phyloP scores from a whole-genome alignment of 2,888 invertebrate species.

The Eupithecia tripunctaria region DNA sequence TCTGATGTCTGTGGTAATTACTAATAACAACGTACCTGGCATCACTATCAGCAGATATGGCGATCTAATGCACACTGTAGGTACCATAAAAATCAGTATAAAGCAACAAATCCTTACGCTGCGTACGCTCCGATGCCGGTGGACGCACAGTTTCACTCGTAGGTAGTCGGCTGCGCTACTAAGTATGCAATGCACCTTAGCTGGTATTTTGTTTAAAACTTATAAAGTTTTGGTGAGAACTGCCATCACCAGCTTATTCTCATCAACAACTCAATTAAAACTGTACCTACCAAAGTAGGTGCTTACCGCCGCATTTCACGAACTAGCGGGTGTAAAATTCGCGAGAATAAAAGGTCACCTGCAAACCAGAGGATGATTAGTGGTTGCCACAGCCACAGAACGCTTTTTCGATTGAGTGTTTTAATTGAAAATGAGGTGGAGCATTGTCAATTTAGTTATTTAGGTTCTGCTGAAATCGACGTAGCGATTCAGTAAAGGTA shows the following conservation, averaged over 20 bases:
- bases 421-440: background rate
- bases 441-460: background rate
- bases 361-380: background rate
- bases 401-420: background rate
- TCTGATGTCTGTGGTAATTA: no score
- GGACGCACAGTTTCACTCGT: no score
- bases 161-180: background rate
- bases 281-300: constrained; percentile 8
- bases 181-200: constrained; percentile 5
- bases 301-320: constrained; percentile 7
- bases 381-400: background rate
- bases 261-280: constrained; percentile 9
- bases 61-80: no score
- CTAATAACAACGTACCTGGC: no score
- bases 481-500: background rate
- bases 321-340: constrained; percentile 4
- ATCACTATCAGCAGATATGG: no score
- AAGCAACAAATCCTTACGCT: no score
- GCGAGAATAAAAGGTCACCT: background rate
- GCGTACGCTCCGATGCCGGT: no score
- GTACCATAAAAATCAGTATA: no score
- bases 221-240: constrained; percentile 1
- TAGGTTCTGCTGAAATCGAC: background rate
- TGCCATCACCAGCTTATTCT: constrained; percentile 8
- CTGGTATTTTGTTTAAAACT: background rate